These are phyloP conservation scores for Chiridota heheva DNA, from an alignment of 35 echinoderm and acorn worm species.

Conservation along the genomic window DNA sequence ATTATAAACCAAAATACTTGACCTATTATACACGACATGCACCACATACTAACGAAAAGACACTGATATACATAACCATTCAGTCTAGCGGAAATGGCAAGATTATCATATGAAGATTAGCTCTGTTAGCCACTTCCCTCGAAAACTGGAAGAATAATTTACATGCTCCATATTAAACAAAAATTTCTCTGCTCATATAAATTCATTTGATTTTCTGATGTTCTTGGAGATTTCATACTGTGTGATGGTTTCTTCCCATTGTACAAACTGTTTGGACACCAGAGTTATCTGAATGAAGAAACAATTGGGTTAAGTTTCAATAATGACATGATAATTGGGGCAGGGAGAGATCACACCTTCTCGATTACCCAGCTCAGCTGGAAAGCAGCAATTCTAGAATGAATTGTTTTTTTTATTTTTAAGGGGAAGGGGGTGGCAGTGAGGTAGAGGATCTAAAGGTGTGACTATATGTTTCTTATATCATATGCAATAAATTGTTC, in stretches of 20 bases:
- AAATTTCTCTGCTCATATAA: conserved; percentile 13
- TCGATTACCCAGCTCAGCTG: too few species aligned
- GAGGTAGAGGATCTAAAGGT: too few species aligned
- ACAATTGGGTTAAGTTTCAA: conserved; percentile 23
- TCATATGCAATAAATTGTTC: too few species aligned
- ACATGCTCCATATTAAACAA: neutral
- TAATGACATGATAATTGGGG: neutral
- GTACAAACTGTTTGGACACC: conserved; percentile 95
- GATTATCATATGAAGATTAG: neutral
- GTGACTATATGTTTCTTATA: too few species aligned
- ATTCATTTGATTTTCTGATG: conserved; percentile 63
- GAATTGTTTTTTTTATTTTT: too few species aligned
- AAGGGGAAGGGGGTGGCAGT: too few species aligned
- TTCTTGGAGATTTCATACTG: conserved; percentile 80
- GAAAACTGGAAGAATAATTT: neutral
- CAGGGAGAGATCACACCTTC: neutral
- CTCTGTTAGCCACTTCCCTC: neutral
- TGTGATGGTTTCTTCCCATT: conserved; percentile 93
- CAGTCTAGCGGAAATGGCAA: neutral
- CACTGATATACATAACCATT: too few species aligned
- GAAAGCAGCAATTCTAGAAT: too few species aligned
- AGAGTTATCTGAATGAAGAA: conserved; percentile 81
- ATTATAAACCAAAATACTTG: too few species aligned
- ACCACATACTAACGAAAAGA: too few species aligned
- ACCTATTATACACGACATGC: too few species aligned